phyloP scores from a whole-genome alignment of 2,797 vertebrate species.

The Gallinago stenura region DNA sequence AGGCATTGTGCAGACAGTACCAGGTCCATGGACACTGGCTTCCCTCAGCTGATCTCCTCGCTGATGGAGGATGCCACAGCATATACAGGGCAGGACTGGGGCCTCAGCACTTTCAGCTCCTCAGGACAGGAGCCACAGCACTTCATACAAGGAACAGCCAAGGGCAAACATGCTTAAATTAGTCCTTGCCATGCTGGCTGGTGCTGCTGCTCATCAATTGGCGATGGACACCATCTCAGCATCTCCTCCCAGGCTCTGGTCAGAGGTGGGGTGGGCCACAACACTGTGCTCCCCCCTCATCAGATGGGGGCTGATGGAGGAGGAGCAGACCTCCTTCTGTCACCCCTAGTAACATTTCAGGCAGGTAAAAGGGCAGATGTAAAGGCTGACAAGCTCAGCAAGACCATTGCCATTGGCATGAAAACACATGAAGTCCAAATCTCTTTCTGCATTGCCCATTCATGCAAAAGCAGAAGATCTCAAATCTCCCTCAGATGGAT shows the following conservation, averaged over 20 bases:
- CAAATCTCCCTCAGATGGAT: not conserved
- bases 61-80: not conserved
- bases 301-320: not conserved
- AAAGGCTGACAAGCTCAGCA: not conserved
- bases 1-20: fast-evolving
- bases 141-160: not conserved
- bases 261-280: not conserved
- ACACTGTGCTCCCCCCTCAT: not conserved
- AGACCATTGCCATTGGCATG: not conserved
- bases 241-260: not conserved
- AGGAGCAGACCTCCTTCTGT: not conserved
- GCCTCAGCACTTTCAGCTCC: not conserved
- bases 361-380: not conserved
- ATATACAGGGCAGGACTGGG: not conserved
- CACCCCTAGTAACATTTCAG: not conserved
- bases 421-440: not conserved
- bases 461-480: not conserved
- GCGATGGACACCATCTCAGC: not conserved
- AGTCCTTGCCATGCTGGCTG: not conserved
- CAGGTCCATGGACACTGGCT: fast-evolving
- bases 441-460: not conserved
- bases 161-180: fast-evolving
- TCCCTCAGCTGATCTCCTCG: not conserved
- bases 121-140: not conserved
- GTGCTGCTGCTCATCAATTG: fast-evolving